Evolutionary conservation across 2,888 invertebrate species (phyloP).

Genomic region (Camponotus fellah): DNA sequence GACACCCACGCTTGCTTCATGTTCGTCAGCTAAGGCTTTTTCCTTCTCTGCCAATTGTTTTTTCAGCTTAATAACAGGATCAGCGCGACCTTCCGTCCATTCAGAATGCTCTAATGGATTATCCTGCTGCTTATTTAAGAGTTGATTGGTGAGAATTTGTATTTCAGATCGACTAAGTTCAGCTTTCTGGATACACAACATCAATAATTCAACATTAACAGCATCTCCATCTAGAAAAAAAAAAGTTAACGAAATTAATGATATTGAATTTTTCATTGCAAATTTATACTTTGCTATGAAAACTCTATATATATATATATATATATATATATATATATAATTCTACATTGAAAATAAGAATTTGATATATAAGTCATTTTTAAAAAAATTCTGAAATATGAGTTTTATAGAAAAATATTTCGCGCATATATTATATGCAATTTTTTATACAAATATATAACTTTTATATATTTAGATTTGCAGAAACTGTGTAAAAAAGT

Average conservation of each 20-base stretch:
- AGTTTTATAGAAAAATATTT: not conserved
- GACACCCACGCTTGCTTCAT: conserved; percentile 91
- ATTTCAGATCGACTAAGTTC: conserved; percentile 95
- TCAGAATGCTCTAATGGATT: conserved; percentile 91
- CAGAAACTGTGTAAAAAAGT: not conserved
- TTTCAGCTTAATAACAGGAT: conserved; percentile 94
- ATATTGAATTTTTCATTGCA: conserved; percentile 25
- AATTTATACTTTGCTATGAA: conserved; percentile 16
- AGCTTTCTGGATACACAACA: conserved; percentile 92
- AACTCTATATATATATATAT: not conserved
- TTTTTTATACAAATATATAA: not conserved
- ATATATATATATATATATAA: not conserved
- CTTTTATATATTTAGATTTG: not conserved
- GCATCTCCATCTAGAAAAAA: conserved; percentile 89
- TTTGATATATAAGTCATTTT: not conserved
- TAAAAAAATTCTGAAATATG: not conserved
- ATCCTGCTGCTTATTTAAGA: conserved; percentile 95
- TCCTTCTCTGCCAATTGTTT: conserved; percentile 96
- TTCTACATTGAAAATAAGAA: not conserved
- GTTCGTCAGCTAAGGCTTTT: conserved; percentile 91
- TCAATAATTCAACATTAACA: conserved; percentile 90
- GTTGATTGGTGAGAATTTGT: conserved; percentile 95
- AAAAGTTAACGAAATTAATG: conserved; percentile 22
- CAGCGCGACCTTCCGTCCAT: conserved; percentile 95
- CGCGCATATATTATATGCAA: not conserved